Evolutionary conservation across 2,797 vertebrate genomes (phyloP), one percentile per base, ranked within the genome.

Genomic region (Myotis myotis): DNA sequence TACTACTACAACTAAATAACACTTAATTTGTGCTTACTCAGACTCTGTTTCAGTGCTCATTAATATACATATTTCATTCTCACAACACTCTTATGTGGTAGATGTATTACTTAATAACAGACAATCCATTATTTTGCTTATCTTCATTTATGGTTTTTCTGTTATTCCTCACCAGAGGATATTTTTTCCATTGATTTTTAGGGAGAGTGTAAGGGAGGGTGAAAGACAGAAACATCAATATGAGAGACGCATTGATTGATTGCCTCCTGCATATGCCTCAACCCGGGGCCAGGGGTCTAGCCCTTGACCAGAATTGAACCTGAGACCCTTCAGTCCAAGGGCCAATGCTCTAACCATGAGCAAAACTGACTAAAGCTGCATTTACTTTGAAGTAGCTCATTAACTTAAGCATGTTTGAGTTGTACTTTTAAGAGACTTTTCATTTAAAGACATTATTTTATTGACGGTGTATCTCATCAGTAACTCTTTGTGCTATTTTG

Each of bases 381-480:
- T 81, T 62, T 44, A 81, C 79, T 62, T 81, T 91, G 78, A 93
- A 79, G 17, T 87, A 84, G 23, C 12, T 86, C 47, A 51, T 76
- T 95, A 91, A 79, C 33, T 64, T 93, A 83, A 87, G 11, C 17
- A 72, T 36, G 91, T 91, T 83, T 57, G 62, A 96, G 44, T 89
- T 91, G 6, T 13, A 91, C 68, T 62, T 95, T 81, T 74, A 68
- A 75, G 53, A 89, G 28, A 89, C 33, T 80, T 87, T 94, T 70
- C 79, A 79, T 83, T 60, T 89, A 36, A 36, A 55, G 62, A 75
- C 1, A 30, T 55, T 66, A 82, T 33, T 62, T 95, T 90, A 83
- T 80, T 90, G 44, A 86, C n/a, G 55, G 25, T 81, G 2, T 86
- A 19, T 75, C 41, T 94, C 83, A 60, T 91, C 22, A 71, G 15